Base-by-base conservation (phyloP, 2,113 vertebrate species). In the Trichechus manatus region DNA sequence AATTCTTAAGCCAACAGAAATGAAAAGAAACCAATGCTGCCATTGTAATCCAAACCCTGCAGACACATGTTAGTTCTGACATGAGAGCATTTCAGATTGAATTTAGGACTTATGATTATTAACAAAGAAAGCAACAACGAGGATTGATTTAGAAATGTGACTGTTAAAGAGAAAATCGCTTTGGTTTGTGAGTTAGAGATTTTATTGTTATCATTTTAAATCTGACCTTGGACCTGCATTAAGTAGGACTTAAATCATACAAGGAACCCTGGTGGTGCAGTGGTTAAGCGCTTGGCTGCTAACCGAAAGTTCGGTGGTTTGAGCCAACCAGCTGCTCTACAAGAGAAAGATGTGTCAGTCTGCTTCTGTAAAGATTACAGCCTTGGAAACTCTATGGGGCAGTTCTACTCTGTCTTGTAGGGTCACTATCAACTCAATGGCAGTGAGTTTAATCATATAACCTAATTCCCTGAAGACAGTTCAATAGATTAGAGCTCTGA, bases 1-100 rank as follows among this genome's bases (percentile, higher is more conserved):
- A 56, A 70, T 22, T 92, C 80, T 89, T 88, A 70, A 93, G 10
- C 19, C 39, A 66, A 91, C 31, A 27, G 3, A 56, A 91, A 96
- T 75, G 39, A 81, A 81, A 78, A 92, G 22, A 53, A 83, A n/a
- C 56, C 50, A 77, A 56, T 25, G 81, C 9, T 88, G n/a, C 2
- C 56, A 84, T 78, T 91, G 96, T 53, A 44, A 87, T 79, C 79
- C 68, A 95, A 66, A 84, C 1, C 15, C 6, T 17, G 44, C 15
- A 53, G 27, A 47, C 68, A 59, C 13, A 78, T 56, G 2, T 77
- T 33, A 3, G 4, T 91, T 94, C 44, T 33, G 31, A 87, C 50
- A 42, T 23, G 68, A 29, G 56, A 95, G 33, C 22, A n/a, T 84
- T 87, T 90, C 44, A 50, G 19, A 27, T 36, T 63, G 50, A 88